These are phyloP conservation scores for Poeciliopsis presidionis DNA, from an alignment of 2,797 vertebrate species.

Conservation along the genomic window DNA sequence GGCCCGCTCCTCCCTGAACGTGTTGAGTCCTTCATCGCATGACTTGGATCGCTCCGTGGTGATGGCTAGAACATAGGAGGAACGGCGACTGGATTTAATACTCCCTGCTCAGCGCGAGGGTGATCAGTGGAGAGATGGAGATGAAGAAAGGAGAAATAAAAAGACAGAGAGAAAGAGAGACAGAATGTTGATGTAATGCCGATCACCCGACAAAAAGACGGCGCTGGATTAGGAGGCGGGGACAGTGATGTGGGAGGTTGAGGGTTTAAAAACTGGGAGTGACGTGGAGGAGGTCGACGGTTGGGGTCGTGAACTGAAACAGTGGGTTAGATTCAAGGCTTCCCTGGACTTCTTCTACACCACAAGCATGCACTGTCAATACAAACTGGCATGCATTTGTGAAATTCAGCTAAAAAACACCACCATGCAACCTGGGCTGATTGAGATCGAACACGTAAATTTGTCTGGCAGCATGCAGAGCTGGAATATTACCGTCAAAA, in stretches of 20 bases:
- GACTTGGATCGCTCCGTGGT: conserved; percentile 97
- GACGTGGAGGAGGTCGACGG: conserved; percentile 21
- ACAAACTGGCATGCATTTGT: conserved; percentile 18
- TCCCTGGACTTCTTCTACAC: conserved; percentile 38
- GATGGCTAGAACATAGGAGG: conserved; percentile 96
- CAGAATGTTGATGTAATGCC: conserved; percentile 73
- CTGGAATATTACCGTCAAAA: not conserved
- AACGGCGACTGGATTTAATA: conserved; percentile 93
- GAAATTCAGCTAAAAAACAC: not conserved
- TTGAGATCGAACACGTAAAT: not conserved
- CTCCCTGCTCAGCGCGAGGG: conserved; percentile 83
- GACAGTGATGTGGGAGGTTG: conserved; percentile 22
- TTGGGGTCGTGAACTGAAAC: conserved; percentile 38
- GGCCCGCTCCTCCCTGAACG: conserved; percentile 89
- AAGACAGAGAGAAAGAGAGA: conserved; percentile 55
- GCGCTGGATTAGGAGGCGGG: conserved; percentile 59
- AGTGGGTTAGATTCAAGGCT: conserved; percentile 23
- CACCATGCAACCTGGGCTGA: conserved; percentile 19
- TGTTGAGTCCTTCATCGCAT: conserved; percentile 95
- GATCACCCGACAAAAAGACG: conserved; percentile 55
- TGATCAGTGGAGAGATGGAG: conserved; percentile 40
- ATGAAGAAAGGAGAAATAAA: conserved; percentile 31
- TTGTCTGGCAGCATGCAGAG: conserved; percentile 31
- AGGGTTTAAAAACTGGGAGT: conserved; percentile 5
- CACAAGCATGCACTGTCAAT: conserved; percentile 55